A percentile compares a stretch with the other conserved stretches of the same genome.
These are phyloP conservation scores for Varanus komodoensis DNA, from an alignment of 2,113 vertebrate genomes.

Conservation along the genomic window DNA sequence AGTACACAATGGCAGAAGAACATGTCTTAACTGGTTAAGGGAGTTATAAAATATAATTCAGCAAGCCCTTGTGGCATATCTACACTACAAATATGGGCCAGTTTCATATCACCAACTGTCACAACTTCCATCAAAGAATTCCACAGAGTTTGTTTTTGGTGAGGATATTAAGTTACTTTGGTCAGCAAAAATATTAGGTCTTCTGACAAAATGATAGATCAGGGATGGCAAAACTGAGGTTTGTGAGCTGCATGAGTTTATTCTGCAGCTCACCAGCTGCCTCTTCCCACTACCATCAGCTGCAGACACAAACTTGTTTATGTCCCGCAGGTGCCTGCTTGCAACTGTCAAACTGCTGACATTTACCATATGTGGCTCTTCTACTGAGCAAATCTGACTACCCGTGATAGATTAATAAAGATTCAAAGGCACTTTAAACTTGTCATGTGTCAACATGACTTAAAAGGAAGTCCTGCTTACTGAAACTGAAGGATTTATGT, in stretches of 20 bases:
- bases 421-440: neutral
- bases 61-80: neutral
- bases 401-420: no score
- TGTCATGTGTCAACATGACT: no score
- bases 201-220: neutral
- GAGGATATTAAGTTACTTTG: neutral
- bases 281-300: no score
- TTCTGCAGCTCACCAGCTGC: no score
- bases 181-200: neutral
- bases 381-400: no score
- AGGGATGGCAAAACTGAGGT: no score
- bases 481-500: conserved; percentile 84
- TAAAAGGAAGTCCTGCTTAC: conserved; percentile 68
- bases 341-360: no score
- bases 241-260: no score
- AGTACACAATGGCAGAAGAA: no score
- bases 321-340: no score
- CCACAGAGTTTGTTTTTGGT: neutral
- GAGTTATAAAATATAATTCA: neutral
- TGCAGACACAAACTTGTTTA: no score
- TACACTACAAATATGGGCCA: neutral
- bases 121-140: neutral
- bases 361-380: no score
- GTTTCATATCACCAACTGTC: neutral
- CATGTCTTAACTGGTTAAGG: neutral